Conservation (phyloP, 1,140 invertebrate species). For the Oryctes rhinoceros region DNA sequence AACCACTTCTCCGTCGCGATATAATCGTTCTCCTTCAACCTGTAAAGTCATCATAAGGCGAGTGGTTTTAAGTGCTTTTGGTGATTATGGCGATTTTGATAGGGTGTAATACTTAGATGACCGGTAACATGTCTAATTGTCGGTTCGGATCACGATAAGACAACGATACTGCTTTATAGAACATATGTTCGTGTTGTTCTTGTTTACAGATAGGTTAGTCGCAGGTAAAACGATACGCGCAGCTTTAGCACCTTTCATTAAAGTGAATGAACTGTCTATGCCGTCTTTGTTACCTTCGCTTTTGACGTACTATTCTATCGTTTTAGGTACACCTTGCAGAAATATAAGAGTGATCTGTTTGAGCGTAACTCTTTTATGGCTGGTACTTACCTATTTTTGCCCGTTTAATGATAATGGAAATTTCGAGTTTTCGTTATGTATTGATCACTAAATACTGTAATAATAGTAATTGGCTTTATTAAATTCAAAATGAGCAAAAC, state of each 20-base stretch:
- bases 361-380: neutral
- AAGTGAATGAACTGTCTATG: neutral
- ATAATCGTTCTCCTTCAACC: neutral
- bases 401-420: too few relatives aligned
- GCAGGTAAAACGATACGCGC: neutral
- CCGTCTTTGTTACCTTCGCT: neutral
- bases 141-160: neutral
- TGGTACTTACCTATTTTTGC: too few relatives aligned
- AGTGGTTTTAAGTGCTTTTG: slow-evolving; percentile 3
- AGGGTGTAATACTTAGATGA: neutral
- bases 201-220: neutral
- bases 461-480: too few relatives aligned
- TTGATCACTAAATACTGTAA: too few relatives aligned
- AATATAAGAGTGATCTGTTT: neutral
- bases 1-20: neutral
- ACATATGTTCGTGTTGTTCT: neutral
- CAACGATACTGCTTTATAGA: neutral
- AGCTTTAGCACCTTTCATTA: neutral
- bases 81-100: neutral
- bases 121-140: neutral
- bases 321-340: neutral
- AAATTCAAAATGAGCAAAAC: too few relatives aligned
- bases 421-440: too few relatives aligned
- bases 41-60: neutral
- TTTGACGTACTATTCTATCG: neutral